Evolutionary conservation across 1,140 invertebrate species (phyloP), one percentile per base, ranked within the genome.

Genomic region (Bombus sylvicola): DNA sequence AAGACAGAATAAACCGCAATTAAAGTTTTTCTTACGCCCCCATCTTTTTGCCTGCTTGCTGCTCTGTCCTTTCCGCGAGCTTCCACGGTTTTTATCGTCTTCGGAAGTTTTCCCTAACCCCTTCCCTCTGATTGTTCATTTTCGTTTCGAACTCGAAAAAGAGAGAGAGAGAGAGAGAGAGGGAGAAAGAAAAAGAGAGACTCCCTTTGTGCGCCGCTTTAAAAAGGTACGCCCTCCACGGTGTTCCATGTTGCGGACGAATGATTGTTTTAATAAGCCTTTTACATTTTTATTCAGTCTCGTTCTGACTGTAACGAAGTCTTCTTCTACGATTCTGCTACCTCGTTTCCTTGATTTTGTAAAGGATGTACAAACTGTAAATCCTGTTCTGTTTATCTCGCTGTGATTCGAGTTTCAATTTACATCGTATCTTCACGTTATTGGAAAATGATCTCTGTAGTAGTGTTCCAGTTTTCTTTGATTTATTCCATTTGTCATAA

Each of bases 1-100:
- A 80, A 69, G 78, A 37, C 78, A 80, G 78, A 80, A 80, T 80
- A 80, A 69, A 80, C 64, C 78, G 78, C 78, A 80, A 80, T 80
- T 80, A 80, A 80, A 80, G 64, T 77, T 76, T 83, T 66, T 64
- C 75, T 64, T 64, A 13, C 47, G 13, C 41, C n/a, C 34, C 41
- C 15, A 15, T 8, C 34, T 72, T 18, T n/a, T n/a, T 72, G 5
- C 22, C 37, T 1, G 12, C 1, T 41, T 41, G 69, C 5, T 72
- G 28, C n/a, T 28, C 69, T 41, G 69, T 28, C 37, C 31, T 69
- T 25, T 34, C 68, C 34, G 34, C 34, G 31, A 37, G 68, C 37
- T 41, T 28, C 4, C 15, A 18, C 53, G 31, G 25, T 68, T 71
- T 59, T 37, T 22, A 47, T 53, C 66, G 31, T 47, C 34, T 69